Base-by-base conservation (phyloP, 2,113 vertebrate genomes). In the Drymodes brunneopygia region DNA sequence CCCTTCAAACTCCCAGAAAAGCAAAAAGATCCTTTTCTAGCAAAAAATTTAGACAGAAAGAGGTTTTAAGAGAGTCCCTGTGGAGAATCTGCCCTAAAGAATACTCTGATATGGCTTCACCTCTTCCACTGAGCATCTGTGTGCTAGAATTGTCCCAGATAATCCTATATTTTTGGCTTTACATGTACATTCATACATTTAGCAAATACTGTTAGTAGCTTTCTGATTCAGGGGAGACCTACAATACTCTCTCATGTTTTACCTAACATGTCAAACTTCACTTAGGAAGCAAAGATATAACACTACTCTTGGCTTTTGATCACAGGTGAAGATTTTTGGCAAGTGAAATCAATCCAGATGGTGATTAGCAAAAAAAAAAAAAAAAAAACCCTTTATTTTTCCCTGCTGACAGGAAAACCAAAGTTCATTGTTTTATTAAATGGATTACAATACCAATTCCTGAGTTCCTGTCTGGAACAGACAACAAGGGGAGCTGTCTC, bases 391-490 rank as follows among this genome's bases (percentile, higher is more conserved):
- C 14, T 23, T 38, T 62, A 23, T 58, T 71, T 87, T 45, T 17
- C 71, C 20, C 38, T 64, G 7, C 13, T 90, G 74, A 89, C 35
- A 73, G 7, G 5, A 90, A 88, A 86, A 40, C 11, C 27, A 45
- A 88, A 83, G 67, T 90, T 97, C 77, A 80, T 89, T 93, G 83
- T 88, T 87, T 47, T 82, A 62, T 93, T 89, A 73, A 94, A 77
- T 61, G 42, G 33, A 86, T 94, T 82, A 86, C 44, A 88, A 45
- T 73, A 66, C 38, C 33, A 51, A 10, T 92, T 95, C 57, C 64
- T 82, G 71, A 69, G 22, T 54, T 96, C 51, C 78, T 92, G 15
- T 71, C 80, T 94, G 60, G 12, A 96, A 88, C 33, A 86, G 74
- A 88, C 71, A 94, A 79, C 47, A 84, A 92, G 64, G 53, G 18